Evolutionary conservation across 1,140 invertebrate species (phyloP).

Genomic region (Procambarus virginalis): DNA sequence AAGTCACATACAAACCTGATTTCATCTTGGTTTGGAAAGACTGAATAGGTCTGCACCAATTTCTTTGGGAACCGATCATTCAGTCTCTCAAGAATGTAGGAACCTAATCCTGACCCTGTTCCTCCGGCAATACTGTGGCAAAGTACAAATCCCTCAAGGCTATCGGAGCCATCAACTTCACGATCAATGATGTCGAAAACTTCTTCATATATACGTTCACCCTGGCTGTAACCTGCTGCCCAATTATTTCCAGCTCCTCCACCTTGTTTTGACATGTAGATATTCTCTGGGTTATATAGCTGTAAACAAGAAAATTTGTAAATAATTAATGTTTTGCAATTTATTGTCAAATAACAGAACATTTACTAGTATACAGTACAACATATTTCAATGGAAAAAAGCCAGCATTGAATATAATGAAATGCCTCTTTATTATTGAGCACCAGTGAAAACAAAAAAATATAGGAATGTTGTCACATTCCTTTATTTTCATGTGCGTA

Average conservation of each 20-base stretch:
- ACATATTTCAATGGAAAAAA: too few species aligned
- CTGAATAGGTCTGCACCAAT: slow-evolving; percentile 98
- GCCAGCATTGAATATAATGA: too few species aligned
- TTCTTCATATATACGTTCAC: slow-evolving; percentile 95
- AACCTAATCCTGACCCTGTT: slow-evolving; percentile 98
- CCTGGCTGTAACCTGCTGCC: slow-evolving; percentile 96
- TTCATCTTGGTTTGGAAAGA: slow-evolving; percentile 98
- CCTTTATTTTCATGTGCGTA: too few species aligned
- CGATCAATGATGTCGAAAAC: slow-evolving; percentile 99
- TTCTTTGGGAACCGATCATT: slow-evolving; percentile 98
- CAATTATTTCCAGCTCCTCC: slow-evolving; percentile 99
- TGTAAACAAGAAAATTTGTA: slow-evolving; percentile 72
- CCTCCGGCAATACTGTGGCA: slow-evolving; percentile 99
- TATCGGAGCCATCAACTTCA: slow-evolving; percentile 98
- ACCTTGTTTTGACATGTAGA: slow-evolving; percentile 92
- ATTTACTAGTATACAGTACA: too few species aligned
- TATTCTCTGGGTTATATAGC: slow-evolving; percentile 98
- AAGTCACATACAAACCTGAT: slow-evolving; percentile 79
- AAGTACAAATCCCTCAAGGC: slow-evolving; percentile 98
- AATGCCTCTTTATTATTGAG: too few species aligned
- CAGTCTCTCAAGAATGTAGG: slow-evolving; percentile 93
- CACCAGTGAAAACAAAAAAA: too few species aligned
- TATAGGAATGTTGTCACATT: too few species aligned
- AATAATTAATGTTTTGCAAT: neutral
- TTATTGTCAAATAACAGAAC: too few species aligned